Evolutionary conservation across 2,888 invertebrate species (phyloP).

Genomic region (Eupelmus urozonus): DNA sequence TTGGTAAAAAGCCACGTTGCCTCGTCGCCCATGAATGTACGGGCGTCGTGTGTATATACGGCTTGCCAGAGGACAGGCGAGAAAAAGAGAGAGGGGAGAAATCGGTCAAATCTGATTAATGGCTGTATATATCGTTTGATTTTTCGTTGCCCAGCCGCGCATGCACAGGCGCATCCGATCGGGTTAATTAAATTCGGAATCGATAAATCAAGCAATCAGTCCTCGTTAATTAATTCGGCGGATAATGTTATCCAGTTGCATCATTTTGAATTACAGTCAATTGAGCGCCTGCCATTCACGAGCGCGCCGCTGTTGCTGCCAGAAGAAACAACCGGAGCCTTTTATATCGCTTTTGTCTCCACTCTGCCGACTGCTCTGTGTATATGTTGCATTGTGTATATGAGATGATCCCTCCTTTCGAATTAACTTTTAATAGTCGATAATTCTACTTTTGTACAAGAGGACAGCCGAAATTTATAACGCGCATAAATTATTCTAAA

Average conservation of each 20-base stretch:
- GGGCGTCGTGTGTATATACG: too few relatives aligned
- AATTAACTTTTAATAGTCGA: constrained; percentile 38
- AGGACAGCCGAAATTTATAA: background rate
- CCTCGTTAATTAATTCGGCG: constrained; percentile 30
- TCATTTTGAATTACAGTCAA: constrained; percentile 38
- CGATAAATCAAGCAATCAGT: constrained; percentile 43
- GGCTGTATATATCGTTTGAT: constrained; percentile 11
- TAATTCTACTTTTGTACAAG: constrained; percentile 5
- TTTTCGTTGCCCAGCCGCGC: constrained; percentile 16
- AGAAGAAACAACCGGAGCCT: constrained; percentile 14
- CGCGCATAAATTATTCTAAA: too few relatives aligned
- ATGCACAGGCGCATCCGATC: background rate
- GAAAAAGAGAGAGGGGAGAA: background rate
- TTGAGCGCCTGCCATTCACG: constrained; percentile 32
- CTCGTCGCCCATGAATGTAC: background rate
- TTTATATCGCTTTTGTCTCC: background rate
- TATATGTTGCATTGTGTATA: too few relatives aligned
- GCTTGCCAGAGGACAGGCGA: background rate
- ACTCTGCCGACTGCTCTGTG: background rate
- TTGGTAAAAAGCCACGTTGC: too few relatives aligned
- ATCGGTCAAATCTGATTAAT: constrained; percentile 35
- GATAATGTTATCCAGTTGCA: constrained; percentile 38
- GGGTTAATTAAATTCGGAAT: constrained; percentile 39
- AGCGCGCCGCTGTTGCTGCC: background rate
- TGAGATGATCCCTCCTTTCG: background rate